Evolutionary conservation across 2,113 vertebrate genomes (phyloP).

Genomic region (Heliornis fulica): DNA sequence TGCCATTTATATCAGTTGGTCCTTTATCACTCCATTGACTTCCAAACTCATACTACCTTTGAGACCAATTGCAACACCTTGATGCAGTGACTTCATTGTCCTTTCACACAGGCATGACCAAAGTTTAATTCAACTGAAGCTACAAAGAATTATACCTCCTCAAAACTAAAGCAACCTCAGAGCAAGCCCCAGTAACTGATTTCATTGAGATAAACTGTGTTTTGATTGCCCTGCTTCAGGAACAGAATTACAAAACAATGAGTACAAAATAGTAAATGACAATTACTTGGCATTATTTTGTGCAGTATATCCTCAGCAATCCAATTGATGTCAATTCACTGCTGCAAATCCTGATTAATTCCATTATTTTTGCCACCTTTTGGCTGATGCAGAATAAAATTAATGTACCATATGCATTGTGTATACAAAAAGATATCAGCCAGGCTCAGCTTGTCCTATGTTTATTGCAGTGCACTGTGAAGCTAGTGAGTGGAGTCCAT

Average conservation of each 20-base stretch:
- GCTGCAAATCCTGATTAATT: not conserved
- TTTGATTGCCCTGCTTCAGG: not conserved
- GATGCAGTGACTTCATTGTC: not conserved
- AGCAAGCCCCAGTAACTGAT: not conserved
- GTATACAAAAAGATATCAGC: not conserved
- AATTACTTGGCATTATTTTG: not conserved
- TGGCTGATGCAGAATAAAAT: not conserved
- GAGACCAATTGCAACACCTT: not conserved
- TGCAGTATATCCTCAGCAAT: not conserved
- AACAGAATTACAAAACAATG: accelerated
- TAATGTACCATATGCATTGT: not conserved
- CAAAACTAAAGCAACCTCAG: not conserved
- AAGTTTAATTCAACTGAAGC: not conserved
- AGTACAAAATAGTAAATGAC: not conserved
- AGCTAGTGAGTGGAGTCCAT: conserved; percentile 89
- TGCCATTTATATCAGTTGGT: not conserved
- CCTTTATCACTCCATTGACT: not conserved
- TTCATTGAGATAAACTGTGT: not conserved
- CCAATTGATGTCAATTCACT: not conserved
- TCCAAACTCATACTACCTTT: not conserved
- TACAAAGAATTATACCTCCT: not conserved
- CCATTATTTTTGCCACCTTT: not conserved
- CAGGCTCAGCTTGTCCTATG: conserved; percentile 35
- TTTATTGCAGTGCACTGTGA: conserved; percentile 90
- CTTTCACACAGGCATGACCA: not conserved